Evolutionary conservation across 2,888 invertebrate genomes (phyloP).

Genomic region (Melolontha melolontha): DNA sequence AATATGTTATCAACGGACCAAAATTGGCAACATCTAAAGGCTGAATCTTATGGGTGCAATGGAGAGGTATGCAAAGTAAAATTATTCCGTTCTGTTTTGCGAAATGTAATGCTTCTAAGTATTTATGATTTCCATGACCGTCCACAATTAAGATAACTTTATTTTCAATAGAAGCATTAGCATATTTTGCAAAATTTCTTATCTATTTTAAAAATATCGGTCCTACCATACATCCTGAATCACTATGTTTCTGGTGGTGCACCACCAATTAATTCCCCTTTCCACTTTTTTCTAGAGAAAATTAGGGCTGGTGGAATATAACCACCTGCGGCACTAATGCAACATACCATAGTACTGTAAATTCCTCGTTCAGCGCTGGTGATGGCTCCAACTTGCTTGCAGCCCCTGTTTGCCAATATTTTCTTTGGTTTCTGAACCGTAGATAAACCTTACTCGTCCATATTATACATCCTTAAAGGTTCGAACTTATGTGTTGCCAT

Average conservation of each 20-base stretch:
- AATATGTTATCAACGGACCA: conserved; percentile 12
- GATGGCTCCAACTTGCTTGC: conserved; percentile 54
- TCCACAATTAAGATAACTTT: conserved; percentile 53
- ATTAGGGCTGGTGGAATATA: conserved; percentile 45
- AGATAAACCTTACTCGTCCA: no score
- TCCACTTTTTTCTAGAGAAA: conserved; percentile 36
- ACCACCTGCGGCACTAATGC: conserved; percentile 46
- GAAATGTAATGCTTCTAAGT: conserved; percentile 40
- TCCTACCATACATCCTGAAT: conserved; percentile 55
- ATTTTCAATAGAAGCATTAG: conserved; percentile 31
- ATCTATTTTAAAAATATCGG: conserved; percentile 45
- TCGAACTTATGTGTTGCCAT: no score
- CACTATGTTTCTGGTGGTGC: conserved; percentile 53
- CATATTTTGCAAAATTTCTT: conserved; percentile 29
- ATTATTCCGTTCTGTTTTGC: conserved; percentile 42
- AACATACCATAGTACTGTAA: conserved; percentile 50
- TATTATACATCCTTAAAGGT: no score
- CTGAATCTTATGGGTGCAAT: conserved; percentile 48
- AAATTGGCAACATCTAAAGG: conserved; percentile 5
- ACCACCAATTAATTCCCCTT: conserved; percentile 53
- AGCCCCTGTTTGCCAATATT: conserved; percentile 55
- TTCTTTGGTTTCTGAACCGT: conserved; percentile 53
- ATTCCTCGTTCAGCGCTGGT: conserved; percentile 54
- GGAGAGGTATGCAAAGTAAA: conserved; percentile 50
- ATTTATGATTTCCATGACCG: conserved; percentile 52